A percentile compares a stretch with the other conserved stretches of the same genome.
These are phyloP conservation scores for Agrilus mali DNA, from an alignment of 2,888 invertebrate species.

Conservation along the genomic window DNA sequence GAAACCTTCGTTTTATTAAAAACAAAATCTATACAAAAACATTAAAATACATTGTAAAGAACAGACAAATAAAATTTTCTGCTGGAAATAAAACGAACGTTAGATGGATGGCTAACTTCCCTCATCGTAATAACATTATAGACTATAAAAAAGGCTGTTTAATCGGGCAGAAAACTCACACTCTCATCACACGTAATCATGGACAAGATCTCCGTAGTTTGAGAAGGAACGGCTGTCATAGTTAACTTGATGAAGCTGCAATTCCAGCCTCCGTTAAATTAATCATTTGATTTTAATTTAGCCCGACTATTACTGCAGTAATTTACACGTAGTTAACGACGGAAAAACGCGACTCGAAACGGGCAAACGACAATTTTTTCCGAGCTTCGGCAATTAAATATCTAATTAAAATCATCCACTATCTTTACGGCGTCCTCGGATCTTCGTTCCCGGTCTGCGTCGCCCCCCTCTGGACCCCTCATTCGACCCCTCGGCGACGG, in stretches of 20 bases:
- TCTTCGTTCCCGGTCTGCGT: conserved; percentile 7
- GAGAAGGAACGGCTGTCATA: conserved; percentile 18
- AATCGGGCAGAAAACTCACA: too few relatives aligned
- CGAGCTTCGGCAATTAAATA: conserved; percentile 27
- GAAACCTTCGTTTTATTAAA: too few relatives aligned
- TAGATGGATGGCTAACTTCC: too few relatives aligned
- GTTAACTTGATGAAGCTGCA: conserved; percentile 28
- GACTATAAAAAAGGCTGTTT: too few relatives aligned
- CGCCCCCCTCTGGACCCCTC: neutral
- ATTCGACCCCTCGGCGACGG: too few relatives aligned
- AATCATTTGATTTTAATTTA: conserved; percentile 33
- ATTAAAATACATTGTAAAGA: too few relatives aligned
- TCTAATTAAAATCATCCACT: conserved; percentile 29
- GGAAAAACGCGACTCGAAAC: conserved; percentile 24
- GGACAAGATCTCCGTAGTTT: conserved; percentile 9
- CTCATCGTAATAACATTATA: too few relatives aligned
- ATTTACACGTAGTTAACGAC: conserved; percentile 29
- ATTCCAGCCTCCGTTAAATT: conserved; percentile 30
- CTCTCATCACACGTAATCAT: too few relatives aligned
- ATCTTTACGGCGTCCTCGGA: conserved; percentile 15
- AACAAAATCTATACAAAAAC: too few relatives aligned
- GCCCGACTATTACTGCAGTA: conserved; percentile 27
- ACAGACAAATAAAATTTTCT: too few relatives aligned
- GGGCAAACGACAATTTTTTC: conserved; percentile 26
- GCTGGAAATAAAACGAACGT: too few relatives aligned